A percentile compares a stretch with the other conserved stretches of the same genome.
Conservation (phyloP, 2,888 invertebrate species). For the Drosophila anomalata region DNA sequence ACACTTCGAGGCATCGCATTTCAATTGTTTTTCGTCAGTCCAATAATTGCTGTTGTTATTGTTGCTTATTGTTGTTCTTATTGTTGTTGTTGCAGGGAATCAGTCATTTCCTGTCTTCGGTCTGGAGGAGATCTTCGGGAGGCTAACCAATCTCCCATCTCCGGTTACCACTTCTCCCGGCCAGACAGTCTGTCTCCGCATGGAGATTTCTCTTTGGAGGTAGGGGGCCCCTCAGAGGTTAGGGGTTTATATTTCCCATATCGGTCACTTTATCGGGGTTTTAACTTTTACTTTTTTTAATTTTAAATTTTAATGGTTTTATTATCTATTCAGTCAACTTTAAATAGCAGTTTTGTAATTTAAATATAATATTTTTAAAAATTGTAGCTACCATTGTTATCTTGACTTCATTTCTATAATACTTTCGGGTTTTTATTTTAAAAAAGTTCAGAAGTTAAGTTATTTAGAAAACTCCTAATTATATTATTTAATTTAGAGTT, state of each 20-base stretch:
- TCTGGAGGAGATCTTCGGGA: not conserved
- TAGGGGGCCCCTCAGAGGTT: not conserved
- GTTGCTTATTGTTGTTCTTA: slow-evolving; percentile 4
- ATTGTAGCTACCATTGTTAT: no score
- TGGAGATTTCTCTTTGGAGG: slow-evolving; percentile 7
- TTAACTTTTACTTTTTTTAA: not conserved
- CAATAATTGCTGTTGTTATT: slow-evolving; percentile 32
- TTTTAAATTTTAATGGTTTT: not conserved
- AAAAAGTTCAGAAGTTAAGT: no score
- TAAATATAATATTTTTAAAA: no score
- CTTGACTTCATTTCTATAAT: no score
- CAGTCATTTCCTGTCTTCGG: slow-evolving; percentile 63
- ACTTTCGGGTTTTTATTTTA: no score
- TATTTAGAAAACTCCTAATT: no score
- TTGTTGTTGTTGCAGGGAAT: slow-evolving; percentile 52
- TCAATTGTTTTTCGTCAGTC: slow-evolving; percentile 45
- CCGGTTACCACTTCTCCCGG: slow-evolving; percentile 38
- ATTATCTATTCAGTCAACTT: not conserved
- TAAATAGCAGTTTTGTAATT: no score
- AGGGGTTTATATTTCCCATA: not conserved
- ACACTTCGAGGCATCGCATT: slow-evolving; percentile 60
- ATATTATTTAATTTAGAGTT: no score
- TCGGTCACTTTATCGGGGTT: not conserved
- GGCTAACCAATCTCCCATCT: slow-evolving; percentile 23
- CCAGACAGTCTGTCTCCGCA: slow-evolving; percentile 78